A percentile compares a stretch with the other conserved stretches of the same genome.
Conservation (phyloP, 2,888 invertebrate genomes). For the Dusona sp. region DNA sequence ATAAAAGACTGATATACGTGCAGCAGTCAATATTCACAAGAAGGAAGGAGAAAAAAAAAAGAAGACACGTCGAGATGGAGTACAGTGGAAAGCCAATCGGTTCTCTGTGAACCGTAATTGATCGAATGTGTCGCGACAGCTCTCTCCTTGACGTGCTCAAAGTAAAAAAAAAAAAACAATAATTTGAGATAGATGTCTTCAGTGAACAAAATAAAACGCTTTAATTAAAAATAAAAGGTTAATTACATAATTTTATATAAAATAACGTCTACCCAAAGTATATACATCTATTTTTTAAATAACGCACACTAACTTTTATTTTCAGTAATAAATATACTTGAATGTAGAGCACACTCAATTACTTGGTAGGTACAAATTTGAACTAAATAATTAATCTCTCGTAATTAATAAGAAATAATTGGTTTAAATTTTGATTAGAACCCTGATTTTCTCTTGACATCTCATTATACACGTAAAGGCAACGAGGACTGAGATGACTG, state of each 20-base stretch:
- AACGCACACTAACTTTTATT: not conserved
- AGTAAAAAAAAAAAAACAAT: constrained; percentile 11
- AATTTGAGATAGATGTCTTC: not conserved
- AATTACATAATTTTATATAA: not conserved
- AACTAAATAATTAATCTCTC: not conserved
- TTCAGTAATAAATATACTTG: not conserved
- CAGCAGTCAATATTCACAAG: not conserved
- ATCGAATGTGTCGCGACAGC: constrained; percentile 61
- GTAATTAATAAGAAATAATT: not conserved
- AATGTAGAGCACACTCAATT: not conserved
- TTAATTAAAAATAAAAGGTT: not conserved
- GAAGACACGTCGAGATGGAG: constrained; percentile 9
- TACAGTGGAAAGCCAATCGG: constrained; percentile 50
- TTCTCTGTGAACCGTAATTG: constrained; percentile 64
- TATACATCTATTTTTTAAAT: not conserved
- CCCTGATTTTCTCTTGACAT: not conserved
- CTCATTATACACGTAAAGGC: not conserved
- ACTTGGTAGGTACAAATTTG: not conserved
- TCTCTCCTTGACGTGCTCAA: constrained; percentile 28
- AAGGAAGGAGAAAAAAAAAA: constrained; percentile 5
- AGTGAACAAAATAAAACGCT: not conserved
- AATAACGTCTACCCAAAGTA: not conserved
- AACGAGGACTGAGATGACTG: not conserved
- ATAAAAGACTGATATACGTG: not conserved
- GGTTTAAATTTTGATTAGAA: not conserved